phyloP scores from a whole-genome alignment of 1,140 invertebrate species.

The roundworm (Caenorhabditis elegans) region DNA sequence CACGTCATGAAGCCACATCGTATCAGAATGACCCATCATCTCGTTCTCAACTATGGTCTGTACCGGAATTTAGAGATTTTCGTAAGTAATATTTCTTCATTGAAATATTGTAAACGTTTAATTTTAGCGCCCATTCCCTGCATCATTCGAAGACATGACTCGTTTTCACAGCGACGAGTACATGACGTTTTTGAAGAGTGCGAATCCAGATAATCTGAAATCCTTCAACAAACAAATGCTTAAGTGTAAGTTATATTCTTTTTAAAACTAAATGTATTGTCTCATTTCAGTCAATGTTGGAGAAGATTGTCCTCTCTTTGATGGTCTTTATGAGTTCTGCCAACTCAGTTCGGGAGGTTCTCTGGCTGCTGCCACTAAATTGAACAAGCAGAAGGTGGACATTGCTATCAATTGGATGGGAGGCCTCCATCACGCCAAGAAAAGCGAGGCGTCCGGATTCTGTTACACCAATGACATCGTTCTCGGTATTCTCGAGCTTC shows the following conservation, averaged over 20 bases:
- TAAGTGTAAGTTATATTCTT: conserved; percentile 76
- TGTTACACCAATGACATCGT: conserved; percentile 98
- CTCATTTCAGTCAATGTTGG: conserved; percentile 84
- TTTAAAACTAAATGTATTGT: background rate
- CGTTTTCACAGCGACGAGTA: conserved; percentile 99
- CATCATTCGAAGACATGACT: conserved; percentile 99
- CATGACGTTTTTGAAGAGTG: conserved; percentile 91
- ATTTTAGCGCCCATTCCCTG: conserved; percentile 91
- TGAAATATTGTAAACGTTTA: no score
- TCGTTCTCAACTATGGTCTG: conserved; percentile 95
- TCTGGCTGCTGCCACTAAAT: conserved; percentile 91
- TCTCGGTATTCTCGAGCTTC: conserved; percentile 83
- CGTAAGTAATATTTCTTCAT: no score
- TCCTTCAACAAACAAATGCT: conserved; percentile 99
- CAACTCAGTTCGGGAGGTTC: conserved; percentile 96
- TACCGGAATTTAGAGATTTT: conserved; percentile 99
- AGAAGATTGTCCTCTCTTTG: conserved; percentile 96
- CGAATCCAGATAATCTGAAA: conserved; percentile 97
- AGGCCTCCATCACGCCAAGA: conserved; percentile 96
- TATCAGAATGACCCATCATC: conserved; percentile 98
- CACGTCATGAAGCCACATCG: conserved; percentile 99
- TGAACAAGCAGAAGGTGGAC: conserved; percentile 93
- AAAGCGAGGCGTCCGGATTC: conserved; percentile 92
- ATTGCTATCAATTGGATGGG: conserved; percentile 99
- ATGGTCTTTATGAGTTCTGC: conserved; percentile 94